phyloP scores from a whole-genome alignment of 2,888 invertebrate species.

The Catocala nupta region DNA sequence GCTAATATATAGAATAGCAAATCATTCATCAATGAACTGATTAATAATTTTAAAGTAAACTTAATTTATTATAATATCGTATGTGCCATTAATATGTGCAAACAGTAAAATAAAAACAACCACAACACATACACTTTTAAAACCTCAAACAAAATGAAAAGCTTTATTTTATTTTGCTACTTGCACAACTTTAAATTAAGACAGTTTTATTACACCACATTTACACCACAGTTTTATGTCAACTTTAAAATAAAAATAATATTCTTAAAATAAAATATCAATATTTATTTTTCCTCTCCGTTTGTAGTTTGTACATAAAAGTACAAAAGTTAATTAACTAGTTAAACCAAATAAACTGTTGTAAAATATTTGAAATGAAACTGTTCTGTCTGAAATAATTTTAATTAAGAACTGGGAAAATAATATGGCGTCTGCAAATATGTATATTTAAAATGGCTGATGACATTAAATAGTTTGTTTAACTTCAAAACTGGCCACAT shows the following conservation, averaged over 20 bases:
- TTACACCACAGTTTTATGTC: neutral
- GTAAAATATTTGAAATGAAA: slow-evolving; percentile 22
- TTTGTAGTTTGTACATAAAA: neutral
- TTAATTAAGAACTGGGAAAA: slow-evolving; percentile 37
- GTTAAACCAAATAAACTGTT: slow-evolving; percentile 1
- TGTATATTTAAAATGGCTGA: neutral
- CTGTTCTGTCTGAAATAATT: slow-evolving; percentile 36
- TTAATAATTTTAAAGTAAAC: no score
- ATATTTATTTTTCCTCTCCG: neutral
- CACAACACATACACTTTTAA: no score
- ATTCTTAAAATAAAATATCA: neutral
- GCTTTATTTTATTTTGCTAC: no score
- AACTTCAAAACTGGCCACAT: no score
- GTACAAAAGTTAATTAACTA: slow-evolving; percentile 16
- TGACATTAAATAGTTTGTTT: no score
- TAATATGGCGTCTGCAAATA: slow-evolving; percentile 5
- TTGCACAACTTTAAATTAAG: no score
- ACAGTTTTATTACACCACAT: neutral
- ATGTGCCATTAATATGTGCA: no score
- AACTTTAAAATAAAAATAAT: neutral
- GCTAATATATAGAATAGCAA: no score
- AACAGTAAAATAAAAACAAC: no score
- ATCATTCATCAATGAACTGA: no score
- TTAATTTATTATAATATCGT: no score
- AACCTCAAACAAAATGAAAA: no score